Conservation (phyloP, 2,888 invertebrate genomes). For the Pollenia amentaria region DNA sequence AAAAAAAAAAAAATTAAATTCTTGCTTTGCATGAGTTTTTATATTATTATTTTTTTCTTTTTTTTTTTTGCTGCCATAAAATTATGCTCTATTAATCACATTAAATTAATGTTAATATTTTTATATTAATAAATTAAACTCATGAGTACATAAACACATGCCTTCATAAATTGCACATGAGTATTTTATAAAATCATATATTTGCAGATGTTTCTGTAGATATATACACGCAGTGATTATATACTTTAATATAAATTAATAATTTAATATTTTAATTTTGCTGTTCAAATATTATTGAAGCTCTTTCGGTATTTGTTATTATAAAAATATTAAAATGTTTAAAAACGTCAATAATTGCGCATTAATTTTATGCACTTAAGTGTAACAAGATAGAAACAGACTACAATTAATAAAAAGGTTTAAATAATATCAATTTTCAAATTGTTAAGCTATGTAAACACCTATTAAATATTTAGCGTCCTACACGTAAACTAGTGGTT, state of each 20-base stretch:
- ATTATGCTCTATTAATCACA: conserved; percentile 42
- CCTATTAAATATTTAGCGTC: too few species aligned
- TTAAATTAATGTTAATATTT: conserved; percentile 37
- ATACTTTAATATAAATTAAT: conserved; percentile 1
- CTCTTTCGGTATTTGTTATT: not conserved
- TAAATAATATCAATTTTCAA: too few species aligned
- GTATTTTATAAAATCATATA: not conserved
- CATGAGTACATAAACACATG: not conserved
- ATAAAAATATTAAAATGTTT: not conserved
- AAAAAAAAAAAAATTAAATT: too few species aligned
- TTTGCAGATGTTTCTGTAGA: not conserved
- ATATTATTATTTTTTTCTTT: not conserved
- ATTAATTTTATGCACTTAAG: too few species aligned
- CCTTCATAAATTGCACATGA: not conserved
- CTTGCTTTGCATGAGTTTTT: not conserved
- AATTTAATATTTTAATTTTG: conserved; percentile 13
- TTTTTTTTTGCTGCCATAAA: not conserved
- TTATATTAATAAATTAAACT: conserved; percentile 20
- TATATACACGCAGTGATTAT: not conserved
- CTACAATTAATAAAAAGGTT: too few species aligned
- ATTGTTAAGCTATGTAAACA: too few species aligned
- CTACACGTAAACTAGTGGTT: too few species aligned
- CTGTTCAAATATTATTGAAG: not conserved
- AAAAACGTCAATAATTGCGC: too few species aligned
- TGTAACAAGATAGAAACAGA: too few species aligned